Conservation (phyloP, 2,888 invertebrate species). For the Plebejus argus region DNA sequence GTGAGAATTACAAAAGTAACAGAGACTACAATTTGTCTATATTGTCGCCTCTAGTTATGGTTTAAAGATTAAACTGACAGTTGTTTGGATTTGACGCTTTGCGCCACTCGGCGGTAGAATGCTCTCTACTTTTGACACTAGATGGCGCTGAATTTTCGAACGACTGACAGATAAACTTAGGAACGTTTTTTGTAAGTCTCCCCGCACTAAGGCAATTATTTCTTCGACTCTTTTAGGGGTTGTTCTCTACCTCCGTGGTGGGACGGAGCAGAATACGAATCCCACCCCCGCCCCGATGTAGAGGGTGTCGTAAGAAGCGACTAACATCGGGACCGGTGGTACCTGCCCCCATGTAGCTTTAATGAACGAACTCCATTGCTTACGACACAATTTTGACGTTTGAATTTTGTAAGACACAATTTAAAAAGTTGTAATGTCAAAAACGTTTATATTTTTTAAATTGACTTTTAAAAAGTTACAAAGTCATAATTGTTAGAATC, state of each 20-base stretch:
- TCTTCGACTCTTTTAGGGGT: not conserved
- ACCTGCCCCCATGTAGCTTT: not conserved
- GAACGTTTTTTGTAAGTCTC: conserved; percentile 1
- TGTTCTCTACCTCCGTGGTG: conserved; percentile 15
- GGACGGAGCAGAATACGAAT: conserved; percentile 28
- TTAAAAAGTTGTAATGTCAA: no score
- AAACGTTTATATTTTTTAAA: no score
- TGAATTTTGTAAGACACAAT: no score
- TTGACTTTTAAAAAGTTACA: no score
- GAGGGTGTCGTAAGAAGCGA: conserved; percentile 26
- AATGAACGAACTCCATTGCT: no score
- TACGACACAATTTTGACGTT: no score
- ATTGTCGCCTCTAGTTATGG: not conserved
- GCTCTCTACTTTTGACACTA: not conserved
- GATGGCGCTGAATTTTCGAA: not conserved
- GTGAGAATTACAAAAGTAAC: not conserved
- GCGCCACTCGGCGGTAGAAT: not conserved
- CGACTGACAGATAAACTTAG: not conserved
- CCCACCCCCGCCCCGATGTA: conserved; percentile 27
- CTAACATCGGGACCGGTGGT: conserved; percentile 25
- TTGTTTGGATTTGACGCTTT: not conserved
- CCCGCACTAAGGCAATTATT: not conserved
- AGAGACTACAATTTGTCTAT: not conserved
- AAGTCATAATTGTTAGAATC: not conserved
- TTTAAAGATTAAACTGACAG: not conserved